A percentile compares a stretch with the other conserved stretches of the same genome.
Conservation (phyloP, 2,888 invertebrate genomes). For the Osmoderma eremita region DNA sequence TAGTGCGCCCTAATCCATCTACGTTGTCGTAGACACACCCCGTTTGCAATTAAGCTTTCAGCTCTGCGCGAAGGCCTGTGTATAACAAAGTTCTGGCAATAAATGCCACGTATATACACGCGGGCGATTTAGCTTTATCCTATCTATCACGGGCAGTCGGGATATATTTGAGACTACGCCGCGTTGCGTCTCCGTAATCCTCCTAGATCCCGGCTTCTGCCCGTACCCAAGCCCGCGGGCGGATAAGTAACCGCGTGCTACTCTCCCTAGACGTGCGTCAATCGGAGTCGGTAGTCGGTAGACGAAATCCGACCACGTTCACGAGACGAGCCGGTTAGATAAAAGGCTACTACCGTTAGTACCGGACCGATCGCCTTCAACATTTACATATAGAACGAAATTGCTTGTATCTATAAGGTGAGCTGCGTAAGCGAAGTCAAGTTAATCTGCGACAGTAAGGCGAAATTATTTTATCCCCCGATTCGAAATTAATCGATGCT, state of each 20-base stretch:
- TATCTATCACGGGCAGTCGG: constrained; percentile 56
- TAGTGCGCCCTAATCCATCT: neutral
- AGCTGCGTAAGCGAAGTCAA: neutral
- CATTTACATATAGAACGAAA: constrained; percentile 35
- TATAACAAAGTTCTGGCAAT: constrained; percentile 39
- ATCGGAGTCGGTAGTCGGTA: constrained; percentile 1
- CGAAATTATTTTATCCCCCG: too few relatives aligned
- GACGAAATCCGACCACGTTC: constrained; percentile 24
- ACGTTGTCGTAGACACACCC: constrained; percentile 1
- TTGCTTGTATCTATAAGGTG: constrained; percentile 11
- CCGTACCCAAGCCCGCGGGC: constrained; percentile 46
- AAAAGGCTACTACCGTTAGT: constrained; percentile 12
- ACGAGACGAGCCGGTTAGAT: constrained; percentile 16
- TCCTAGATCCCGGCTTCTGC: constrained; percentile 51
- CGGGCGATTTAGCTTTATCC: constrained; percentile 55
- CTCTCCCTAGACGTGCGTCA: constrained; percentile 54
- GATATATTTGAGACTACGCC: constrained; percentile 52
- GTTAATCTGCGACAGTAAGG: too few relatives aligned
- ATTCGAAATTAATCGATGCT: too few relatives aligned
- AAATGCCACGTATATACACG: constrained; percentile 54
- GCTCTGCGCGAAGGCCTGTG: constrained; percentile 8
- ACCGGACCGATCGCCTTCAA: constrained; percentile 23
- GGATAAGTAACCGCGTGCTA: constrained; percentile 56
- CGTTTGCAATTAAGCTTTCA: constrained; percentile 10
- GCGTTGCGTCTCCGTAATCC: constrained; percentile 55